Evolutionary conservation across 2,888 invertebrate genomes (phyloP).

Genomic region (Pyrochroa serraticornis): DNA sequence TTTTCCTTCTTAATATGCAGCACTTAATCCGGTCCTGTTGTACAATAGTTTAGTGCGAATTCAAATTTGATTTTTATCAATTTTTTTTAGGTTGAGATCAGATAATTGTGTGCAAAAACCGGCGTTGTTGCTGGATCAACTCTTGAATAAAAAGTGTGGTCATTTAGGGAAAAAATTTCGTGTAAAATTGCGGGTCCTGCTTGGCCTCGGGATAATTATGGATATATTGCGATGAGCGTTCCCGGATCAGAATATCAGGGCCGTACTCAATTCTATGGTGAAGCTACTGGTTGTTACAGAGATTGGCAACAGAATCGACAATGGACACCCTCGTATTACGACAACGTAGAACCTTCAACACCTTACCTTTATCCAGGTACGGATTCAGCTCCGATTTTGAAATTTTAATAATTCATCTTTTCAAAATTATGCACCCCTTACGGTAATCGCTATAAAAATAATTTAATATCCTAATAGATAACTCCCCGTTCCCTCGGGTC

Average conservation of each 20-base stretch:
- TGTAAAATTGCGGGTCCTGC: conserved; percentile 53
- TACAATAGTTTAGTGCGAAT: too few species aligned
- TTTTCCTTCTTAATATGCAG: too few species aligned
- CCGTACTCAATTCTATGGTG: conserved; percentile 32
- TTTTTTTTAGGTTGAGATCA: too few species aligned
- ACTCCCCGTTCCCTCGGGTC: conserved; percentile 13
- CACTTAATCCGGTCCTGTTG: too few species aligned
- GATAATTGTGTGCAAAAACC: too few species aligned
- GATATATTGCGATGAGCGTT: conserved; percentile 63
- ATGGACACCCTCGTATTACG: conserved; percentile 28
- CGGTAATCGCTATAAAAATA: conserved; percentile 18
- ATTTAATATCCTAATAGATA: conserved; percentile 30
- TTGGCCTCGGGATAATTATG: conserved; percentile 63
- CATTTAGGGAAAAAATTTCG: conserved; percentile 3
- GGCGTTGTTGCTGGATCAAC: too few species aligned
- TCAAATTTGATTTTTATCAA: too few species aligned
- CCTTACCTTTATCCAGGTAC: conserved; percentile 17
- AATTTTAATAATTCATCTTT: conserved; percentile 3
- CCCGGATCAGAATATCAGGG: conserved; percentile 31
- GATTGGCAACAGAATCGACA: conserved; percentile 20
- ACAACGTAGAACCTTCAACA: neutral
- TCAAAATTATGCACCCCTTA: neutral
- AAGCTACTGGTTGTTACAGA: conserved; percentile 14
- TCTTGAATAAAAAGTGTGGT: too few species aligned
- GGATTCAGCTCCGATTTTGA: too few species aligned